These are phyloP conservation scores for Rallus limicola DNA, from an alignment of 2,113 vertebrate genomes.

Conservation along the genomic window DNA sequence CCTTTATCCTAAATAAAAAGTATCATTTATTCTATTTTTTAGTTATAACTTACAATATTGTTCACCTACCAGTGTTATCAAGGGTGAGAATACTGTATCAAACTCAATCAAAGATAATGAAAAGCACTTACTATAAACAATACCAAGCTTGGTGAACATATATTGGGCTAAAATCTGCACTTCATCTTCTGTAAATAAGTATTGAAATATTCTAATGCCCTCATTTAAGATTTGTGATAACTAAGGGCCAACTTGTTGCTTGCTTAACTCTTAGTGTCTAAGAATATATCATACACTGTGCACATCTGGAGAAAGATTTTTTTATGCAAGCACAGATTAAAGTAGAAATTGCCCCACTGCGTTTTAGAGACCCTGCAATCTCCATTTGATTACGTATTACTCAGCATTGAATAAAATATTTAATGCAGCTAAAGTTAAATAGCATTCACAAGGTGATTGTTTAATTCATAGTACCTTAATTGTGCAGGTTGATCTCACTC, in stretches of 20 bases:
- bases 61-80: not conserved
- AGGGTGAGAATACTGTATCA: not conserved
- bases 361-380: not conserved
- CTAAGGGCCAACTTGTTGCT: not conserved
- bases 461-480: not conserved
- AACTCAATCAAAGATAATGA: not conserved
- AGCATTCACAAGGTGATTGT: not conserved
- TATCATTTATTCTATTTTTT: not conserved
- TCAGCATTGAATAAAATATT: not conserved
- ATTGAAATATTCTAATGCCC: not conserved
- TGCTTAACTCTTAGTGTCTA: not conserved
- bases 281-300: not conserved
- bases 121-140: not conserved
- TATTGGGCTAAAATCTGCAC: not conserved
- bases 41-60: not conserved
- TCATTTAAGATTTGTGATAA: not conserved
- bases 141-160: not conserved
- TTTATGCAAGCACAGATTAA: not conserved
- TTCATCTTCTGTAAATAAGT: not conserved
- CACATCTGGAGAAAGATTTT: not conserved
- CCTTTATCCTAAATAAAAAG: not conserved
- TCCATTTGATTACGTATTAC: not conserved
- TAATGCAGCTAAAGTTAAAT: not conserved
- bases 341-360: not conserved
- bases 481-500: not conserved